Percentiles rank a stretch among this genome's conserved stretches.
Conservation (phyloP, 1,140 invertebrate species). For the Tetragnatha versicolor region DNA sequence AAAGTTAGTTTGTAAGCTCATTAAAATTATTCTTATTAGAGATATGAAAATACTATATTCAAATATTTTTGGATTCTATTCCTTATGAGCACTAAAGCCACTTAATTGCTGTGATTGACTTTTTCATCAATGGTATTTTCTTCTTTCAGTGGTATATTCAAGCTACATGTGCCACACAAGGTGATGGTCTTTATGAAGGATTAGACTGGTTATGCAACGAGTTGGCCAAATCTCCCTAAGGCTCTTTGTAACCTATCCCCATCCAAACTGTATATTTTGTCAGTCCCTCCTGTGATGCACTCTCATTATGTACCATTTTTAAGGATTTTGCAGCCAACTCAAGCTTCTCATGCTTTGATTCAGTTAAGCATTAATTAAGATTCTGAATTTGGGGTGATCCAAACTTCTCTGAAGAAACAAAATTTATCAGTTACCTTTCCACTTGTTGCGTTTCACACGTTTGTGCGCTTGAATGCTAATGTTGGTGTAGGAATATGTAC, state of each 20-base stretch:
- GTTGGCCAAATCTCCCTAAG: constrained; percentile 64
- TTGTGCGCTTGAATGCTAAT: too few species aligned
- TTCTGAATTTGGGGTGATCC: too few species aligned
- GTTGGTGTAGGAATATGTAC: too few species aligned
- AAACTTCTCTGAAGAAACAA: too few species aligned
- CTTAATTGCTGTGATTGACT: background rate
- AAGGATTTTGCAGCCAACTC: too few species aligned
- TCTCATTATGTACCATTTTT: too few species aligned
- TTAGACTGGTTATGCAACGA: constrained; percentile 97
- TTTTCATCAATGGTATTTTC: constrained; percentile 20
- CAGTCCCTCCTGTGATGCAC: constrained; percentile 6
- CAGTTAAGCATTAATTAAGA: too few species aligned
- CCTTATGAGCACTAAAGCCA: background rate
- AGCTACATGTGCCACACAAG: constrained; percentile 95
- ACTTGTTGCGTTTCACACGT: too few species aligned
- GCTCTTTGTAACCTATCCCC: background rate
- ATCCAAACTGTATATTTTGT: background rate
- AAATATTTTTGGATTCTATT: background rate
- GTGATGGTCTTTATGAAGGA: constrained; percentile 96
- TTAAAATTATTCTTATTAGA: background rate
- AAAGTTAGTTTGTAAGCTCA: too few species aligned
- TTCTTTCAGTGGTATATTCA: constrained; percentile 90
- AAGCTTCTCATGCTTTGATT: too few species aligned
- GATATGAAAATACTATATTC: background rate
- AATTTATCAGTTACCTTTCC: too few species aligned